Evolutionary conservation across 2,888 invertebrate genomes (phyloP), one percentile per base, ranked within the genome.

Genomic region (Thereva unica): DNA sequence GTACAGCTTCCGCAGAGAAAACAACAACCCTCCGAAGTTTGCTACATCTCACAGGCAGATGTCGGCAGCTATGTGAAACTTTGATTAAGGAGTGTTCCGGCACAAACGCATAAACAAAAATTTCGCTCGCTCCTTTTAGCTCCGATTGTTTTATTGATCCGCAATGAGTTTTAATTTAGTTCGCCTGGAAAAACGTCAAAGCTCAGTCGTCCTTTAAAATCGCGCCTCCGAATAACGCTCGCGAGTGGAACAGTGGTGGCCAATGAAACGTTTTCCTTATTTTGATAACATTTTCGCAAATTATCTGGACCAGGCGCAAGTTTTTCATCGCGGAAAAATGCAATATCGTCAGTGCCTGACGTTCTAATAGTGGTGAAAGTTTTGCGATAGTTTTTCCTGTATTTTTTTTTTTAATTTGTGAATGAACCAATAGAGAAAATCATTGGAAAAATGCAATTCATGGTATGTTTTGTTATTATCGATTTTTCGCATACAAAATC

Each of bases 101-200:
- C 53, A 64, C 64, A 64, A 64, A 64, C 64, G 64, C 64, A 64
- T 53, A 64, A 64, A 53, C 52, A 64, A 64, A 52, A 64, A 64
- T 53, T 53, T 42, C 53, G 44, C 64, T 45, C 53, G 45, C 42
- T 50, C 42, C 35, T 23, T 50, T 54, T 44, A 44, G 64, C 67
- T 69, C 67, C 67, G 57, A 69, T 69, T 69, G 69, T 69, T 69
- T 69, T 69, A 69, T 69, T 69, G 69, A 69, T 69, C 67, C 64
- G 69, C 69, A 63, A 67, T 54, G 67, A 68, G 64, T 68, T 66
- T 68, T 68, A 66, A 68, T 68, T 68, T 67, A 69, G 69, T 67
- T 67, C 59, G 63, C 69, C 53, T 66, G 55, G 63, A 56, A 69
- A 67, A 69, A 69, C 69, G 67, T 66, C 61, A 67, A 67, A 64